Evolutionary conservation across 2,797 vertebrate species (phyloP), one percentile per base, ranked within the genome.

Genomic region (Microcaecilia unicolor): DNA sequence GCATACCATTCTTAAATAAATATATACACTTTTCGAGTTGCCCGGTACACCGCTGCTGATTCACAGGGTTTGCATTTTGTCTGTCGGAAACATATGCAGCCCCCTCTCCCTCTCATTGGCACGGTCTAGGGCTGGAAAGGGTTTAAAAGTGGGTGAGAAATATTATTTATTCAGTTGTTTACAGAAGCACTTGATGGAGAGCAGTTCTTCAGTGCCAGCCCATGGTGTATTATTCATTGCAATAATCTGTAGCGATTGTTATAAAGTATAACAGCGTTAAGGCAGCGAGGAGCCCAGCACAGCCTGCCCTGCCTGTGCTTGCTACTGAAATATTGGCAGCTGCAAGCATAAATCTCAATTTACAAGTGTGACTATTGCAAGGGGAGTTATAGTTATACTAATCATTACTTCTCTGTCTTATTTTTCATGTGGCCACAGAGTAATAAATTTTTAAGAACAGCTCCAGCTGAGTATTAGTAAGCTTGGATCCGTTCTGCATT

Each of bases 391-490:
- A 69, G 75, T 78, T 55, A 64, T 51, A 62, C 77, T 83, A 84
- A 85, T 88, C 85, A 88, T 77, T 75, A 73, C 76, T 76, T 73
- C 74, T 78, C 74, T 64, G 72, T 69, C 69, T 68, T 82, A 82
- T 83, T 83, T 84, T 87, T 84, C 84, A 77, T 80, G 78, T 80
- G 80, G 77, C 69, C 72, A 70, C 80, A 61, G 68, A 80, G 80
- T 76, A 77, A 84, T 85, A 85, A 81, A 83, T 85, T 85, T 81
- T 84, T 83, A 78, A 84, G 79, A 83, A 75, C 74, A 72, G 72
- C 47, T 61, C 32, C 66, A 56, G 64, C 65, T 57, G 63, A 60
- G 64, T 20, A 4, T 70, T 58, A 70, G 69, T 31, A 64, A 57
- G 51, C 35, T 48, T 41, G 24, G 32, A 1, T 62, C 55, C 37